Evolutionary conservation across 2,797 vertebrate genomes (phyloP).

Genomic region (Poeciliopsis infans): DNA sequence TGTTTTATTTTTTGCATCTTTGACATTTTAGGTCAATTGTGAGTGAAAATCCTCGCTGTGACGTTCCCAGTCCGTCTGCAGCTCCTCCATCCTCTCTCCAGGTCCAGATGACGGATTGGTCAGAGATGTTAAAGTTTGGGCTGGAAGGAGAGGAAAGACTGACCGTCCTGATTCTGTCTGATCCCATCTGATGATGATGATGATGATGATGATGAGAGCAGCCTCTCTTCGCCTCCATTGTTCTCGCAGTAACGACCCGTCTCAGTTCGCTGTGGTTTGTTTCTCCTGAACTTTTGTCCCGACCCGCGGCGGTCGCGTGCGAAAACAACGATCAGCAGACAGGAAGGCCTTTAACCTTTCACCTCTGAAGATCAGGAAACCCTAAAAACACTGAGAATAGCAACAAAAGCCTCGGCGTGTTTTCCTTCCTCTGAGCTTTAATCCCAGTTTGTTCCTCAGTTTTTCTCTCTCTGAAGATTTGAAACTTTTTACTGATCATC

Average conservation of each 20-base stretch:
- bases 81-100: background rate
- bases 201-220: constrained; percentile 13
- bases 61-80: background rate
- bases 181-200: background rate
- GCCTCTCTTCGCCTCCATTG: constrained; percentile 55
- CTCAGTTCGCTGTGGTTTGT: background rate
- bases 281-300: constrained; percentile 47
- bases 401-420: background rate
- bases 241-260: constrained; percentile 35
- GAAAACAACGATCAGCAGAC: constrained; percentile 32
- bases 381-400: constrained; percentile 2
- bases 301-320: constrained; percentile 53
- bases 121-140: background rate
- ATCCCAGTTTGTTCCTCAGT: background rate
- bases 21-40: no score
- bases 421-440: background rate
- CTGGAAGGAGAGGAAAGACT: no score
- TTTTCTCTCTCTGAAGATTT: background rate
- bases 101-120: background rate
- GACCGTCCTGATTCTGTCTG: background rate
- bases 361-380: constrained; percentile 12
- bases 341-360: constrained; percentile 20
- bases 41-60: no score
- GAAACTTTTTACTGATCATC: background rate
- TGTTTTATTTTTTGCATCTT: no score